A percentile compares a stretch with the other conserved stretches of the same genome.
Evolutionary conservation across 2,888 invertebrate species (phyloP).

Genomic region (Agriopis marginaria): DNA sequence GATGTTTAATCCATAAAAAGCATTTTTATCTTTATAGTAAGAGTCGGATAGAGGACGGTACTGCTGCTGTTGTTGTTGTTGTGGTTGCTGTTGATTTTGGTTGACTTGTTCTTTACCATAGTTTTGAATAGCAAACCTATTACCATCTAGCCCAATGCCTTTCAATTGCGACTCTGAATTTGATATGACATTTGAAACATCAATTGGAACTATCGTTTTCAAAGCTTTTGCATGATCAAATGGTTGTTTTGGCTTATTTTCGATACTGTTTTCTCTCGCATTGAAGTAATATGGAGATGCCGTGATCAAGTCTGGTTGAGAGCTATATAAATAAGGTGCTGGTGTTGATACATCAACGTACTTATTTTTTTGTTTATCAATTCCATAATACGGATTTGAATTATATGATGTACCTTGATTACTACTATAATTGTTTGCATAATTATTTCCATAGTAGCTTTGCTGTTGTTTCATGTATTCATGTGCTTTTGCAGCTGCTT

Average conservation of each 20-base stretch:
- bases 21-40: conserved; percentile 79
- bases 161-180: conserved; percentile 67
- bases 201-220: conserved; percentile 81
- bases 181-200: conserved; percentile 76
- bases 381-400: conserved; percentile 55
- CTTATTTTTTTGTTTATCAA: conserved; percentile 66
- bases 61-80: conserved; percentile 51
- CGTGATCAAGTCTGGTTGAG: conserved; percentile 71
- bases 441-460: conserved; percentile 57
- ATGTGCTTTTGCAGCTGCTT: conserved; percentile 78
- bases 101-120: conserved; percentile 70
- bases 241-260: conserved; percentile 68
- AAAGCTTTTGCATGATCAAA: conserved; percentile 82
- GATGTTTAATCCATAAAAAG: conserved; percentile 70
- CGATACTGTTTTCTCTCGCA: conserved; percentile 60
- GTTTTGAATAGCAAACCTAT: conserved; percentile 58
- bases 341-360: conserved; percentile 56
- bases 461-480: conserved; percentile 74
- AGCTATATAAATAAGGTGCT: conserved; percentile 54
- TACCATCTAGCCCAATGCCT: conserved; percentile 53
- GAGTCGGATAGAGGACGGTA: conserved; percentile 72
- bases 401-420: conserved; percentile 38
- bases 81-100: conserved; percentile 39
- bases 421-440: conserved; percentile 48
- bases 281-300: conserved; percentile 70